phyloP scores from a whole-genome alignment of 2,113 vertebrate species.

The Boleophthalmus pectinirostris region DNA sequence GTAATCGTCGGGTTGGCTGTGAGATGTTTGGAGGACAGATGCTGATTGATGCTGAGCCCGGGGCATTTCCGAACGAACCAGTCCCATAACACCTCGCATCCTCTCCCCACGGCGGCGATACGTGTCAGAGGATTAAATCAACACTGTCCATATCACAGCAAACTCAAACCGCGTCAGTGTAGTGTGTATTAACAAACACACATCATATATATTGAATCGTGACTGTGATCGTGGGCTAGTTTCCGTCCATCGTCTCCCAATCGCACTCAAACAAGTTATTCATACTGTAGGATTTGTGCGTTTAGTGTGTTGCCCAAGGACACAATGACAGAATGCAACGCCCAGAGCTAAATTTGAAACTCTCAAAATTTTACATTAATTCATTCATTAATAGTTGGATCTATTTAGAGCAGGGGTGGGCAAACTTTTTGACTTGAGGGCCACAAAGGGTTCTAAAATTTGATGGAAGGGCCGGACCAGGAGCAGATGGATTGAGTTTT shows the following conservation, averaged over 20 bases:
- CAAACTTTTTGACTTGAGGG: no score
- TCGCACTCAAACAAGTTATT: neutral
- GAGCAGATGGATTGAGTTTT: no score
- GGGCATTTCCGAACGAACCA: neutral
- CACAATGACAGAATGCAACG: neutral
- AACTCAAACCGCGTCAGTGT: neutral
- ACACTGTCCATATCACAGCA: neutral
- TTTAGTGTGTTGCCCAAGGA: neutral
- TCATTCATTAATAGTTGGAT: no score
- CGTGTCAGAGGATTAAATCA: neutral
- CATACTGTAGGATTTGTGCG: no score
- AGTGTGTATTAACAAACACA: neutral
- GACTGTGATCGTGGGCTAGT: neutral
- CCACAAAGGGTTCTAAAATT: no score
- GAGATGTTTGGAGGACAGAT: neutral
- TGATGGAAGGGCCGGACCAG: no score
- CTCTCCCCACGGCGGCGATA: neutral
- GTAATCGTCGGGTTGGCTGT: neutral
- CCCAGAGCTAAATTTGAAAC: neutral
- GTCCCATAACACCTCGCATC: neutral
- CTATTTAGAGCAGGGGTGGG: no score
- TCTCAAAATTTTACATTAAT: no score
- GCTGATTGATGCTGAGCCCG: neutral
- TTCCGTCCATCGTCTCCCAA: neutral
- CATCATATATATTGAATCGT: no score